phyloP scores from a whole-genome alignment of 1,140 invertebrate genomes.

The Nomia melanderi region DNA sequence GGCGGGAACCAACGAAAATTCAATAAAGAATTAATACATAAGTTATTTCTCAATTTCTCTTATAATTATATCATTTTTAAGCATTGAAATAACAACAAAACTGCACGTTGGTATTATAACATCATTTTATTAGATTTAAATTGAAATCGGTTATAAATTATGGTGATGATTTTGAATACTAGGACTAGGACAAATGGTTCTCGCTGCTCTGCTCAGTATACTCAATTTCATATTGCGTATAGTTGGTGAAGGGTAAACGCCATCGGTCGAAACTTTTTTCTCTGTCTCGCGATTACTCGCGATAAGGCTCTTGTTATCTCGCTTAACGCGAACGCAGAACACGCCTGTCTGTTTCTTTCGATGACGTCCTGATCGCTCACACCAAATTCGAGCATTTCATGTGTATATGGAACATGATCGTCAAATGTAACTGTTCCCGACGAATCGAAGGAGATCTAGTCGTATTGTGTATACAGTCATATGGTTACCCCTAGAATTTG shows the following conservation, averaged over 20 bases:
- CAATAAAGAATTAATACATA: no score
- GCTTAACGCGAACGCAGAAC: not conserved
- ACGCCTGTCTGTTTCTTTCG: not conserved
- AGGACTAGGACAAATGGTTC: conserved; percentile 71
- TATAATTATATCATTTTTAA: no score
- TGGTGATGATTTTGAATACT: conserved; percentile 70
- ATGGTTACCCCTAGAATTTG: no score
- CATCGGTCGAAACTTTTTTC: conserved; percentile 44
- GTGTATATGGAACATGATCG: not conserved
- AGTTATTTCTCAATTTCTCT: no score
- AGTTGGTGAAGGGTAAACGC: conserved; percentile 57
- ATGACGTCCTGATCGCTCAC: not conserved
- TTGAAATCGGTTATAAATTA: conserved; percentile 71
- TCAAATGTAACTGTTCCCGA: no score
- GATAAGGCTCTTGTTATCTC: not conserved
- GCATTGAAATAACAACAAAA: no score
- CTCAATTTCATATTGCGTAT: conserved; percentile 64
- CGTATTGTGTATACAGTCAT: not conserved
- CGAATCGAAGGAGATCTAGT: no score
- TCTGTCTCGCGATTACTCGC: conserved; percentile 6
- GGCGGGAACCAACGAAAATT: no score
- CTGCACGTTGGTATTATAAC: conserved; percentile 56
- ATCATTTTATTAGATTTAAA: conserved; percentile 71
- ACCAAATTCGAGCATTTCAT: conserved; percentile 13
- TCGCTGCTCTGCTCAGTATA: conserved; percentile 65